These are phyloP conservation scores for Syngnathus floridae DNA, from an alignment of 2,113 vertebrate genomes.

Conservation along the genomic window DNA sequence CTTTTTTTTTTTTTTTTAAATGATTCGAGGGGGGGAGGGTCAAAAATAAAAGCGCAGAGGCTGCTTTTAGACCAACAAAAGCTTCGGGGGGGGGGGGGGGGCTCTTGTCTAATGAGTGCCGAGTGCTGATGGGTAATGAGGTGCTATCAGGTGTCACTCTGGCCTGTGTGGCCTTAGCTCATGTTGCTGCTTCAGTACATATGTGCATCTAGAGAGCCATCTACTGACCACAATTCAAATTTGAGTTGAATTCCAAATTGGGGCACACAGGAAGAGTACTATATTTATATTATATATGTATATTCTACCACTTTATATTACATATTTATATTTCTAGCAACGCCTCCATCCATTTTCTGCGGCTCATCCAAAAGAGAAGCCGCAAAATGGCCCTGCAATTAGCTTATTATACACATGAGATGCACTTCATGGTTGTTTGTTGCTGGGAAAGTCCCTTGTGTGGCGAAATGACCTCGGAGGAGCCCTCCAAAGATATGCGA, in stretches of 20 bases:
- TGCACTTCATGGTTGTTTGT: not conserved
- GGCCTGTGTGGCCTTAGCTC: conserved; percentile 38
- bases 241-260: not conserved
- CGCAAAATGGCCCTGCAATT: not conserved
- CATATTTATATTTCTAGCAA: not conserved
- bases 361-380: not conserved
- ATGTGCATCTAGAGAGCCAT: conserved; percentile 62
- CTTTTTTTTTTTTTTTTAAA: not conserved
- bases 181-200: not conserved
- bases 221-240: conserved; percentile 41
- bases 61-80: conserved; percentile 17
- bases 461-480: not conserved
- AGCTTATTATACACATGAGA: not conserved
- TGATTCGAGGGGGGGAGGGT: not conserved
- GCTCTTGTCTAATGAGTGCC: conserved; percentile 41
- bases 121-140: conserved; percentile 50
- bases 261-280: not conserved
- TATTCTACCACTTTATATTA: not conserved
- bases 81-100: conserved; percentile 4
- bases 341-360: not conserved
- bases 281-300: not conserved
- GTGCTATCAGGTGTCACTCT: conserved; percentile 55
- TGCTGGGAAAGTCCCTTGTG: not conserved
- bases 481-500: not conserved
- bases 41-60: conserved; percentile 1